Evolutionary conservation across 2,113 vertebrate genomes (phyloP).

Genomic region (Labeo catla): DNA sequence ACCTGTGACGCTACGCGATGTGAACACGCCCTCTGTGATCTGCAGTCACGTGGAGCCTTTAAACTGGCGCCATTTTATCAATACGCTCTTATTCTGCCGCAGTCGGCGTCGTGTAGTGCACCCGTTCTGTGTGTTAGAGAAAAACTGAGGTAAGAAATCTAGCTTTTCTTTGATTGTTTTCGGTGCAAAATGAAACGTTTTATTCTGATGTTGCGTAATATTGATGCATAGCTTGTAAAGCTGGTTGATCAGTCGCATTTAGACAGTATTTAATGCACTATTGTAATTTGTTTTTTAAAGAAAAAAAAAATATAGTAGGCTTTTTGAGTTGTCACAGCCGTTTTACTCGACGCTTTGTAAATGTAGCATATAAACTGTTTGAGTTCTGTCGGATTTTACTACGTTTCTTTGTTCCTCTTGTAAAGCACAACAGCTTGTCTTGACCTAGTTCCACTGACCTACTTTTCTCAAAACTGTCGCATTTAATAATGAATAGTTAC

Average conservation of each 20-base stretch:
- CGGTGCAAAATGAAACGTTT: neutral
- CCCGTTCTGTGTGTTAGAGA: neutral
- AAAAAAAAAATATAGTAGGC: too few species aligned
- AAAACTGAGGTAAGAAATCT: neutral
- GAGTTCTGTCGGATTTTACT: too few species aligned
- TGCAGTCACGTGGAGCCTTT: slow-evolving; percentile 24
- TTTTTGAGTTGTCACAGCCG: rapidly evolving
- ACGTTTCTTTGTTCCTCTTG: neutral
- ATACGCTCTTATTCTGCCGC: slow-evolving; percentile 6
- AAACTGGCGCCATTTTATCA: slow-evolving; percentile 36
- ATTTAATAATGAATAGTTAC: neutral
- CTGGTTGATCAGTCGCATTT: neutral
- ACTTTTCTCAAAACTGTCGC: neutral
- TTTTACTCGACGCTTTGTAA: neutral
- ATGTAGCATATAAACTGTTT: rapidly evolving
- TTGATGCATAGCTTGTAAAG: neutral
- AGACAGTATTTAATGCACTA: neutral
- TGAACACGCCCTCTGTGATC: neutral
- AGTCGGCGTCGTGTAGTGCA: neutral
- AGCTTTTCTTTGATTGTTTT: too few species aligned
- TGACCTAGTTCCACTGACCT: neutral
- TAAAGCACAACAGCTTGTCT: too few species aligned
- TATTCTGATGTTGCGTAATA: rapidly evolving
- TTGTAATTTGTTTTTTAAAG: too few species aligned
- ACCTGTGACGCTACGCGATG: neutral